phyloP scores from a whole-genome alignment of 2,888 invertebrate genomes.

The Lithophane socia region DNA sequence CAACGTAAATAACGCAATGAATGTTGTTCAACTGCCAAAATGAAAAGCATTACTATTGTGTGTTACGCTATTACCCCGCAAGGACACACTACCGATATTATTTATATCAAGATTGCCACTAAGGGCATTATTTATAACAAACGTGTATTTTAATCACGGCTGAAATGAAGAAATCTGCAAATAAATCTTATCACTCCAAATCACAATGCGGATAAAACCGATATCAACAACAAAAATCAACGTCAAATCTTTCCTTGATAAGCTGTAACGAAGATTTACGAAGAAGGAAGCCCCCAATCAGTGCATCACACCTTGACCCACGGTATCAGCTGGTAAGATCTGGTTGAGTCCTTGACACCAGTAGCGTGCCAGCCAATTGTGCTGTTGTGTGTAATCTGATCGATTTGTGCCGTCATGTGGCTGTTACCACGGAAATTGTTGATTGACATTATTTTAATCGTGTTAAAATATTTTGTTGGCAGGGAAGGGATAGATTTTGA shows the following conservation, averaged over 20 bases:
- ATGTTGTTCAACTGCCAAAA: not conserved
- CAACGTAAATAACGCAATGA: no score
- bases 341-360: slow-evolving; percentile 62
- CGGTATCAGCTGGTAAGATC: slow-evolving; percentile 51
- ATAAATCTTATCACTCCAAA: not conserved
- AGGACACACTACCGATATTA: not conserved
- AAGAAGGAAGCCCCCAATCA: slow-evolving; percentile 56
- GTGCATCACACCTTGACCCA: slow-evolving; percentile 60
- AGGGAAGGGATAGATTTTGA: not conserved
- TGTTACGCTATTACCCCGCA: not conserved
- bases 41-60: not conserved
- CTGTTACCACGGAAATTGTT: slow-evolving; percentile 8
- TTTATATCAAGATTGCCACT: not conserved
- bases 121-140: not conserved
- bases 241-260: slow-evolving; percentile 19
- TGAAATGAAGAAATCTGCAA: not conserved
- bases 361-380: slow-evolving; percentile 54
- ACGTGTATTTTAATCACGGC: not conserved
- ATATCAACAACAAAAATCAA: slow-evolving; percentile 20
- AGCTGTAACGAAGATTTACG: slow-evolving; percentile 34
- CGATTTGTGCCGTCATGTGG: slow-evolving; percentile 44
- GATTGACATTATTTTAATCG: not conserved
- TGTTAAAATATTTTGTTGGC: not conserved
- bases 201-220: slow-evolving; percentile 1
- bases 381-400: slow-evolving; percentile 51